Conservation (phyloP, 2,113 vertebrate species). For the Ammodytes dubius region DNA sequence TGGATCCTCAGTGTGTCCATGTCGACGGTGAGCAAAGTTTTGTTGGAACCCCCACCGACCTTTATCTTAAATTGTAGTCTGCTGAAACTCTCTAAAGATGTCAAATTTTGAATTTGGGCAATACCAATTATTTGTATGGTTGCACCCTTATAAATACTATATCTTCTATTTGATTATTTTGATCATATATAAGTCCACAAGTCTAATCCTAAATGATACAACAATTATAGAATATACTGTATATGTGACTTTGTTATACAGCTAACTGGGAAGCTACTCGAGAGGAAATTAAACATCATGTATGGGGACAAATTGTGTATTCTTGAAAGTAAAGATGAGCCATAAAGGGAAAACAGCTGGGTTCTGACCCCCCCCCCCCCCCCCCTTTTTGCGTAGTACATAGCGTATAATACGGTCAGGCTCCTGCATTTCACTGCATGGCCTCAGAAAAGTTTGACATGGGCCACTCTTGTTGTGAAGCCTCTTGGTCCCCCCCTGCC, state of each 20-base stretch:
- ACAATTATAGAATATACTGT: neutral
- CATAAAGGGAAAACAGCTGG: neutral
- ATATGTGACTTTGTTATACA: neutral
- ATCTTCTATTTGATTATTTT: neutral
- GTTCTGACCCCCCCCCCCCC: neutral
- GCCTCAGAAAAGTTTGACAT: slow-evolving; percentile 38
- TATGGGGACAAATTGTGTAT: neutral
- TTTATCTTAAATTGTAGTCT: neutral
- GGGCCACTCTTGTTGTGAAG: slow-evolving; percentile 26
- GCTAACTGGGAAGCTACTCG: neutral
- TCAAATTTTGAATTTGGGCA: neutral
- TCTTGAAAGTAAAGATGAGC: neutral
- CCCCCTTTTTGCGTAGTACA: neutral
- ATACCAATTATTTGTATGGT: neutral
- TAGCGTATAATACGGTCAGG: neutral
- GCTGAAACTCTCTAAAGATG: neutral
- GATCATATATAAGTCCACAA: neutral
- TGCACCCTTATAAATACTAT: neutral
- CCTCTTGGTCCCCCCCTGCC: slow-evolving; percentile 9
- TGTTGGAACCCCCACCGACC: neutral
- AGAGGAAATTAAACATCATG: neutral
- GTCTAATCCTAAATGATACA: neutral
- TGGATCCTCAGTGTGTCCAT: neutral
- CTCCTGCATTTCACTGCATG: slow-evolving; percentile 63
- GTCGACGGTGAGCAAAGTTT: neutral